Base-by-base conservation (phyloP, 1,140 invertebrate species). In the Anthonomus grandis region DNA sequence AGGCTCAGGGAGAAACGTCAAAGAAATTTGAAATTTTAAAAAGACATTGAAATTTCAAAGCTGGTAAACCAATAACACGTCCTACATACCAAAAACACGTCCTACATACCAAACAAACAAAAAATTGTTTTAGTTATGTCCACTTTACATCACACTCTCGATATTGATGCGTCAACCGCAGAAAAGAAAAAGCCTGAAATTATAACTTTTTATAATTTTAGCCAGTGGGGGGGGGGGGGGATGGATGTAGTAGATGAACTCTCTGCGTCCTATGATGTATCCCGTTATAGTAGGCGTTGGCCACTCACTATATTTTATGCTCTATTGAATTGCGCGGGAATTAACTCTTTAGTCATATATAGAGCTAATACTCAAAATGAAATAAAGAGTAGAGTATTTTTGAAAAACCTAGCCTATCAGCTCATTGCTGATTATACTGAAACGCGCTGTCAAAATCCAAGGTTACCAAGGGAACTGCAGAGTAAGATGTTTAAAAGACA, bases 61-160 rank as follows among this genome's bases (percentile, higher is more conserved):
- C n/a, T n/a, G n/a, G n/a, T n/a, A n/a, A n/a, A n/a, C n/a, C n/a
- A n/a, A n/a, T n/a, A n/a, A n/a, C n/a, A n/a, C n/a, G n/a, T n/a
- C n/a, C n/a, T n/a, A n/a, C n/a, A 65, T 46, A 31, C 56, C 10
- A 66, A 63, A 36, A 12, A 61, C 12, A 37, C 63, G 4, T 74
- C 68, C 6, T 68, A 73, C 53, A 37, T 70, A 3, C 66, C 68
- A 46, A 73, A 71, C 46, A 67, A 60, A 46, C 34, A 55, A n/a
- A 69, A 67, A 45, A 41, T 41, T 38, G 61, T 66, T 1, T 51
- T 69, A 34, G 24, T 74, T 34, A 55, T 71, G 37, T 73, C 70
- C 2, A 63, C 66, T 1, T 24, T 70, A 3, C 68, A 73, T 60
- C 54, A 66, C 21, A 22, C 17, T 10, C 15, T 22, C 37, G 19